These are phyloP conservation scores for Pipistrellus kuhlii DNA, from an alignment of 2,797 vertebrate genomes.

Conservation along the genomic window DNA sequence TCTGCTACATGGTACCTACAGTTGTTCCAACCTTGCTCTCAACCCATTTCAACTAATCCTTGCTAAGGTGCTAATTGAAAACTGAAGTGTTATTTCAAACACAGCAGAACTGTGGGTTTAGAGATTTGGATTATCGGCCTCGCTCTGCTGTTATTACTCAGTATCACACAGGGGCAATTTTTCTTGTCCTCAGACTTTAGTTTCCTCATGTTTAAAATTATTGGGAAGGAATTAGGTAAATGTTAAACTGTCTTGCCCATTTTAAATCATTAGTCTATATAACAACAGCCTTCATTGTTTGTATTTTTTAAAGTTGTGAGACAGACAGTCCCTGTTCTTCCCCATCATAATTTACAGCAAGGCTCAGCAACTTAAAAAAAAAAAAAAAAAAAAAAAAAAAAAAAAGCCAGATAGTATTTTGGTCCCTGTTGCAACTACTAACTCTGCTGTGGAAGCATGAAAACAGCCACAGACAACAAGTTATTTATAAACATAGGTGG, in stretches of 20 bases:
- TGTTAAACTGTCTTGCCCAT: not conserved
- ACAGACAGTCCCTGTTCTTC: not conserved
- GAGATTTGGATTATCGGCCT: not conserved
- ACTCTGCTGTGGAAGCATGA: not conserved
- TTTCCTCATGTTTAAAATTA: constrained; percentile 34
- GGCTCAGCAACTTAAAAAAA: not conserved
- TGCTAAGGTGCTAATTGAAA: not conserved
- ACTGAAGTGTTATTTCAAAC: not conserved
- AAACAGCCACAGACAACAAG: not conserved
- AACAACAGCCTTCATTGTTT: not conserved
- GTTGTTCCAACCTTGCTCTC: not conserved
- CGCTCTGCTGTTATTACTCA: not conserved
- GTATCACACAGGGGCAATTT: not conserved
- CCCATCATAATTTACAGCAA: not conserved
- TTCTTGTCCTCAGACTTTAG: not conserved
- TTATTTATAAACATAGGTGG: not conserved
- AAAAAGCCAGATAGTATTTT: not conserved
- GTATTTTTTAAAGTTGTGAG: not conserved
- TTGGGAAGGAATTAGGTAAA: not conserved
- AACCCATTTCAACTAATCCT: not conserved
- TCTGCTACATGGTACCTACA: not conserved
- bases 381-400: no score
- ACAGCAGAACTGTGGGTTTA: not conserved
- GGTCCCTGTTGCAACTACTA: not conserved
- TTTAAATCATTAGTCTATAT: not conserved